Evolutionary conservation across 2,113 vertebrate genomes (phyloP).

Genomic region (Astur gentilis): DNA sequence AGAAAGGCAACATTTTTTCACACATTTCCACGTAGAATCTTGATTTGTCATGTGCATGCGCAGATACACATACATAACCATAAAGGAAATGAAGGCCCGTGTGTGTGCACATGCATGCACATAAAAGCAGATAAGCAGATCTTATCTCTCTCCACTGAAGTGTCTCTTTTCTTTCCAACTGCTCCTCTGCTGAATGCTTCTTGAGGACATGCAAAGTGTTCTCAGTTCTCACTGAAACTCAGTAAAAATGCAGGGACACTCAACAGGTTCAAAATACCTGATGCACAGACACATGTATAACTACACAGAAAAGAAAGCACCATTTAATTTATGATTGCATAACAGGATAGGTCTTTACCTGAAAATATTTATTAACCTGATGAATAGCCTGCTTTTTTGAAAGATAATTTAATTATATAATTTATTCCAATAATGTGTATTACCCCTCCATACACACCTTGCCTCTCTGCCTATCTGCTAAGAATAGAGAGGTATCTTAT

Average conservation of each 20-base stretch:
- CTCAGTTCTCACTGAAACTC: not conserved
- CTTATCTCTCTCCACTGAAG: conserved; percentile 11
- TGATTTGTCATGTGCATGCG: not conserved
- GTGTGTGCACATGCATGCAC: not conserved
- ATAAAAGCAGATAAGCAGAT: not conserved
- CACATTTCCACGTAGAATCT: conserved; percentile 35
- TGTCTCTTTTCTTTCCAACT: not conserved
- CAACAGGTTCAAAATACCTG: not conserved
- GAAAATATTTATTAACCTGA: not conserved
- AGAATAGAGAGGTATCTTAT: not conserved
- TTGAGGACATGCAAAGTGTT: not conserved
- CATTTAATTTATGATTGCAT: not conserved
- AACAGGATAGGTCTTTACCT: not conserved
- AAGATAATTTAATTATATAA: not conserved
- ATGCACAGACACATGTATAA: not conserved
- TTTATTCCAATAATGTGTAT: not conserved
- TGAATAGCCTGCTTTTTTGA: not conserved
- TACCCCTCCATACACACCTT: not conserved
- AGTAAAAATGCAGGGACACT: not conserved
- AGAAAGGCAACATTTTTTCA: conserved; percentile 54
- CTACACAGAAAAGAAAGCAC: not conserved
- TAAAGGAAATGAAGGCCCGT: not conserved
- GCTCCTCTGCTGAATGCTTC: not conserved
- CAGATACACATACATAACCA: not conserved
- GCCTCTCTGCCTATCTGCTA: not conserved